Evolutionary conservation across 1,140 invertebrate genomes (phyloP), one percentile per base, ranked within the genome.

Genomic region (Pomacea maculata): DNA sequence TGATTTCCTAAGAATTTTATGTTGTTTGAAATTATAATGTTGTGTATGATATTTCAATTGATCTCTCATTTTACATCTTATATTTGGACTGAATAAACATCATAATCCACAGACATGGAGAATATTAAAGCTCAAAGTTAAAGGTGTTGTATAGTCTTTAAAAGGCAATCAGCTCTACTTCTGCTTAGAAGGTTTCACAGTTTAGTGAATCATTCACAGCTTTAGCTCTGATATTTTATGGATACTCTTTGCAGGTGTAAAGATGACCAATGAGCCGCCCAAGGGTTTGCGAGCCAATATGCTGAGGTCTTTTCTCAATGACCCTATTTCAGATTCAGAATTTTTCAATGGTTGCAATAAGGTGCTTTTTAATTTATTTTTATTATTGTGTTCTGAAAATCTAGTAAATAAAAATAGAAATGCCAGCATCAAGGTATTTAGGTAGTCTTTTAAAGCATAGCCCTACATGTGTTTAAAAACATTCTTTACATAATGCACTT

Each of bases 211-310:
- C 34, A 45, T 45, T 45, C 2, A 45, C 34, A 45, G 0, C 34
- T 45, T 45, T 45, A 45, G 34, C 34, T 6, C 34, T 45, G 34
- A 45, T 45, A 45, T 45, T 45, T 45, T 45, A 45, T 25, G 11
- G 68, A 8, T 11, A 17, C 11, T 70, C 21, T 21, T 76, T 84
- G 65, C 80, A 92, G 91, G 89, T 83, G 90, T 92, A 2, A 92
- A 92, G 83, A 92, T 92, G 90, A 92, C 91, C 70, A 92, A 92
- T 86, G 91, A 92, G 78, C 91, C 91, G 12, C 91, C 91, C 2
- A 92, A 92, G 82, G 91, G 91, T 72, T 82, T 91, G 52, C 81
- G 89, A 76, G 85, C 89, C 52, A 91, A 91, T 80, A 83, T 92
- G 19, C 84, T 92, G 75, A 82, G 91, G 80, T 92, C 91, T 19